Base-by-base conservation (phyloP, 2,113 vertebrate genomes). In the Chionodraco myersi region DNA sequence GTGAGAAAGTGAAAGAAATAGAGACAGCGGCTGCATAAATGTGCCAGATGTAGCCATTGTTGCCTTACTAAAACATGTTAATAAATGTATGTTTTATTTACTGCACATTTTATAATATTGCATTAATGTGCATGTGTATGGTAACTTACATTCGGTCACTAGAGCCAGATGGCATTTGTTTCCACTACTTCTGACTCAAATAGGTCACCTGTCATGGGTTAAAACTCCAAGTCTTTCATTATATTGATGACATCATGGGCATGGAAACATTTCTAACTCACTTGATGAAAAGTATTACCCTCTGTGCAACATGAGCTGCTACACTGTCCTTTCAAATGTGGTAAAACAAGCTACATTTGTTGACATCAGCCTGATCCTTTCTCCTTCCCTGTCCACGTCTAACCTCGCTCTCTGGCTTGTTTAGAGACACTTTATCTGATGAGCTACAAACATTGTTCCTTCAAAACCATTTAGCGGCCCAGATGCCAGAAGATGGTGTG, bases 381-480 rank as follows among this genome's bases (percentile, higher is more conserved):
- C 34, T 72, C 41, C 23, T 30, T 44, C 47, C 5, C 52, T 14
- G 7, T 71, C n/a, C 0, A 1, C 36, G 7, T 54, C 14, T 3
- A 56, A 72, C n/a, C 23, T 65, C 5, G 4, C 51, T 74, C 53
- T 30, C 51, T 15, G 23, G 44, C 30, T 62, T 78, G 63, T 73
- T 79, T 4, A 16, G 52, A 52, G 30, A 44, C 75, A 30, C 14
- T 79, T 75, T 71, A 77, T 74, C 71, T 71, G 74, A 12, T 0
- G 48, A 74, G 36, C 36, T 68, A 34, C 30, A 13, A 77, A 79
- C 15, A 63, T 4, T 71, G 51, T 73, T 76, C 36, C 69, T 70
- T 53, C 47, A 69, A 81, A 62, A 61, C 56, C 53, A 21, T 82
- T 75, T 76, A 48, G 73, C 77, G 65, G 75, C 80, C 64, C 30